Conservation (phyloP, 2,888 invertebrate genomes). For the Hylaea fasciaria region DNA sequence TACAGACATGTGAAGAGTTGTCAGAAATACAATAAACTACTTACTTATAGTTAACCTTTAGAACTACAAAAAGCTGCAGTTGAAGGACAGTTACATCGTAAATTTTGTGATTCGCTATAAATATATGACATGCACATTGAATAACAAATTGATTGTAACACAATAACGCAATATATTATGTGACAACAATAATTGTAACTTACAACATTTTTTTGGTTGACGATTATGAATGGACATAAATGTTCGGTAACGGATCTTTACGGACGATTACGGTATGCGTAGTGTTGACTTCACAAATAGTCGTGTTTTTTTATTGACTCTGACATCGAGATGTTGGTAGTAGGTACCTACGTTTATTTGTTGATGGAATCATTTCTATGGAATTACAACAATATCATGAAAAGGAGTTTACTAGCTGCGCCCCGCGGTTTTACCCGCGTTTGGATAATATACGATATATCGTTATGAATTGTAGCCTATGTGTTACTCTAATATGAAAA, state of each 20-base stretch:
- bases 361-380: no score
- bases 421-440: no score
- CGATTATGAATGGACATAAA: slow-evolving; percentile 2
- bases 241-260: slow-evolving; percentile 1
- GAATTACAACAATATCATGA: no score
- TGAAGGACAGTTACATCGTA: slow-evolving; percentile 28
- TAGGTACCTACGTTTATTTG: no score
- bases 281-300: not conserved
- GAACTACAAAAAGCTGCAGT: slow-evolving; percentile 13
- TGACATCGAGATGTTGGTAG: not conserved
- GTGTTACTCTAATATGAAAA: no score
- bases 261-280: not conserved
- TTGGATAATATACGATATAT: no score
- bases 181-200: slow-evolving; percentile 21
- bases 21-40: slow-evolving; percentile 29
- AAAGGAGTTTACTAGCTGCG: no score
- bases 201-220: not conserved
- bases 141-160: slow-evolving; percentile 23
- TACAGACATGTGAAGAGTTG: slow-evolving; percentile 12
- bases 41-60: slow-evolving; percentile 28
- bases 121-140: slow-evolving; percentile 25
- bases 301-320: not conserved
- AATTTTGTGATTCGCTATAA: slow-evolving; percentile 23
- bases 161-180: slow-evolving; percentile 14
- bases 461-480: no score